Conservation (phyloP, 2,888 invertebrate species). For the Noctua janthina region DNA sequence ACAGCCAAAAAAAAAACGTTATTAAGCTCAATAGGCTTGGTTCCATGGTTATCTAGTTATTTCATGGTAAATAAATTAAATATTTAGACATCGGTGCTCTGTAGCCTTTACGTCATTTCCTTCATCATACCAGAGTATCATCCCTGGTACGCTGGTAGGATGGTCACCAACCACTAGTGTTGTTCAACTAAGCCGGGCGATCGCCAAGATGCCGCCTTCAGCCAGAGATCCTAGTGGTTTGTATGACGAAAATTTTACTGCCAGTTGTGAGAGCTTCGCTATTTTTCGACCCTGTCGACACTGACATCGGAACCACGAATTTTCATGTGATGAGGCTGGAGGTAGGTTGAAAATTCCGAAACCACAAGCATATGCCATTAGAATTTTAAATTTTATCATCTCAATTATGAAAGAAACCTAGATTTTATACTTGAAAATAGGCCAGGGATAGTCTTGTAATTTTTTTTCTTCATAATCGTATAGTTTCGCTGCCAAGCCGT, state of each 20-base stretch:
- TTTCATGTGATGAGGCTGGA: neutral
- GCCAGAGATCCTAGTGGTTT: neutral
- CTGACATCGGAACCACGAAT: no score
- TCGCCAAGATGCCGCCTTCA: neutral
- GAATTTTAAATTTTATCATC: neutral
- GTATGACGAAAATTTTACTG: neutral
- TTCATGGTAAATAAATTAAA: neutral
- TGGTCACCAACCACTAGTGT: neutral
- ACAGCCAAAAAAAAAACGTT: neutral
- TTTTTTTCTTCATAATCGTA: constrained; percentile 56
- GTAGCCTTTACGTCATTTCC: neutral
- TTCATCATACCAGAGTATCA: neutral
- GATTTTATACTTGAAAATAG: constrained; percentile 41
- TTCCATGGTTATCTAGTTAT: neutral
- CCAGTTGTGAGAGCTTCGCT: neutral
- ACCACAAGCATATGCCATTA: neutral
- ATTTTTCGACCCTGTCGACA: neutral
- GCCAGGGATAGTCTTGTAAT: constrained; percentile 46
- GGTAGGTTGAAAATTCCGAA: neutral
- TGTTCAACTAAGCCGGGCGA: neutral
- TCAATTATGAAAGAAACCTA: neutral
- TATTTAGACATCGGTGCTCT: neutral
- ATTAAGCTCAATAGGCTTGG: neutral
- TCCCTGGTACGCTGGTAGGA: neutral
- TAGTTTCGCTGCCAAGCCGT: constrained; percentile 48